phyloP scores from a whole-genome alignment of 2,113 vertebrate genomes.

The Triplophysa tibetana region DNA sequence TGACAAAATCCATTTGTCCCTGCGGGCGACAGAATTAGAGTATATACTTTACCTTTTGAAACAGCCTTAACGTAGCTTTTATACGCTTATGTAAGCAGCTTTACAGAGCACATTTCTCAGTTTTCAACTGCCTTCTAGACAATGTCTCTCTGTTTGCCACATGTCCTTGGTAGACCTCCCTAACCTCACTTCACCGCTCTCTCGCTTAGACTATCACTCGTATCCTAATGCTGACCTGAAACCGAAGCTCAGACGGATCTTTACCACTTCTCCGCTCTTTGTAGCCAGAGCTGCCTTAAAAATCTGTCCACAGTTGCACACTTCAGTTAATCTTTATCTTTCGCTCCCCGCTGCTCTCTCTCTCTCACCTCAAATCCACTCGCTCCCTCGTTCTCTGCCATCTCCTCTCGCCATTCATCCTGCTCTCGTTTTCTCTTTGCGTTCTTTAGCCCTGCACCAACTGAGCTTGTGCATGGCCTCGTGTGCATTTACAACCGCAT shows the following conservation, averaged over 20 bases:
- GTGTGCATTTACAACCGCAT: conserved; percentile 11
- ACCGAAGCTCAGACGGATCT: conserved; percentile 7
- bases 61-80: too few species aligned
- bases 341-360: conserved; percentile 25
- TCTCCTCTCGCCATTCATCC: neutral
- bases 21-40: too few species aligned
- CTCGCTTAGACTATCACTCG: conserved; percentile 15
- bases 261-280: conserved; percentile 2
- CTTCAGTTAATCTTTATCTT: conserved; percentile 21
- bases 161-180: neutral
- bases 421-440: neutral
- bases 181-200: neutral
- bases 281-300: neutral
- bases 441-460: neutral
- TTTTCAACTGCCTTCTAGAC: conserved; percentile 4
- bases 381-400: neutral
- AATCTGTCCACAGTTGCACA: neutral
- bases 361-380: conserved; percentile 9
- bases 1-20: too few species aligned
- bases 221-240: neutral
- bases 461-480: conserved; percentile 11
- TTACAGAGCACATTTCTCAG: neutral
- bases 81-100: too few species aligned
- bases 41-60: too few species aligned
- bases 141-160: neutral